Evolutionary conservation across 2,888 invertebrate genomes (phyloP).

Genomic region (Spilarctia lutea): DNA sequence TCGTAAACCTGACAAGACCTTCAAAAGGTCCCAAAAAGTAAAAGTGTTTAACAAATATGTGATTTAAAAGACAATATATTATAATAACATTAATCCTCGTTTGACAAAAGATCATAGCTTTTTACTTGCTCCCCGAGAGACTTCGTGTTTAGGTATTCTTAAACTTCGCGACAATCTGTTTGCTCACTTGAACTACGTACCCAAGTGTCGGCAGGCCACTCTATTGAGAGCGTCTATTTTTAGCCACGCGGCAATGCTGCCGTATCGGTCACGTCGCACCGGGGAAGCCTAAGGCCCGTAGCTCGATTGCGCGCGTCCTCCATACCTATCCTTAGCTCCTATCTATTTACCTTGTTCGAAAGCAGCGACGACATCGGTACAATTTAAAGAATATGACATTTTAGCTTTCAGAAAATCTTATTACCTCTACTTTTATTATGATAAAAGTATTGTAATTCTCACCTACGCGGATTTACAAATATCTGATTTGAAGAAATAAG

Average conservation of each 20-base stretch:
- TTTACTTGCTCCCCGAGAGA: slow-evolving; percentile 24
- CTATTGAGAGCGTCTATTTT: slow-evolving; percentile 82
- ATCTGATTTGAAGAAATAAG: background rate
- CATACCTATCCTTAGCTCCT: slow-evolving; percentile 59
- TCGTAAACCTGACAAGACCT: slow-evolving; percentile 23
- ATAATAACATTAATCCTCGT: slow-evolving; percentile 32
- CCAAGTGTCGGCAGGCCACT: slow-evolving; percentile 63
- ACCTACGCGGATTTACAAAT: slow-evolving; percentile 6
- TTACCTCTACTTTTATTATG: slow-evolving; percentile 15
- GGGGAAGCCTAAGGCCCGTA: slow-evolving; percentile 70
- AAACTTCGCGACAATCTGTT: slow-evolving; percentile 36
- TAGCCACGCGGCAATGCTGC: slow-evolving; percentile 56
- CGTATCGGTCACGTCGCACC: slow-evolving; percentile 47
- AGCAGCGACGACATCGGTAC: slow-evolving; percentile 63
- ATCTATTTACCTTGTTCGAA: slow-evolving; percentile 74
- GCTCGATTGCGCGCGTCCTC: slow-evolving; percentile 74
- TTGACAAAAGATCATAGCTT: slow-evolving; percentile 22
- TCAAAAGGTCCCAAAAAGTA: slow-evolving; percentile 20
- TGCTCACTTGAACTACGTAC: slow-evolving; percentile 42
- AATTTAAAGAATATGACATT: slow-evolving; percentile 55
- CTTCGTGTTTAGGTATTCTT: slow-evolving; percentile 35
- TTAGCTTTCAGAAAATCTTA: slow-evolving; percentile 34
- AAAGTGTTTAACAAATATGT: slow-evolving; percentile 8
- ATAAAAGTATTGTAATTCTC: slow-evolving; percentile 21
- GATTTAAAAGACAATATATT: slow-evolving; percentile 26